Evolutionary conservation across 2,797 vertebrate genomes (phyloP), one percentile per base, ranked within the genome.

Genomic region (Sebastes matsubarae): DNA sequence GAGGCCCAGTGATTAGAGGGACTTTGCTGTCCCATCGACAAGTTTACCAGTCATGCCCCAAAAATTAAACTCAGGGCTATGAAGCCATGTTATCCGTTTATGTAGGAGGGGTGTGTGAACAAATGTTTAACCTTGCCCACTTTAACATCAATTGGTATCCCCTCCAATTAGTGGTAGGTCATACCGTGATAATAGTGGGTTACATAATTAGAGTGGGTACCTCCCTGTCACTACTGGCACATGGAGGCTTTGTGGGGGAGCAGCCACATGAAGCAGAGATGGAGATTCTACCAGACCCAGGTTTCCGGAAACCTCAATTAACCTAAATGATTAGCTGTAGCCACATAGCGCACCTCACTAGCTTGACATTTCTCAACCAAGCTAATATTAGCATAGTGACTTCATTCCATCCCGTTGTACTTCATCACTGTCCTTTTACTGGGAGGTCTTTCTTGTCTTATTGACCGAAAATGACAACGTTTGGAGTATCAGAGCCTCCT

Each of bases 261-360:
- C 74, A 63, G 61, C 81, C 82, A 82, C 77, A 79, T 79, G 80
- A 66, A 71, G 83, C 78, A 73, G 72, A 72, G 68, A 80, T 46
- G 77, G 74, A 86, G 67, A 88, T 89, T 91, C 81, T 89, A 75
- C 89, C 86, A 85, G 73, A 86, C 76, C 75, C 73, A 64, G 89
- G 88, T 89, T 85, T 88, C 79, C 50, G 75, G 84, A 89, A 94
- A 95, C 92, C 94, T 91, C 93, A 95, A 94, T 95, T 95, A 96
- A 95, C 93, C 94, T 91, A 87, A 92, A 94, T 94, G 93, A 95
- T 95, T 94, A 95, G 90, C 86, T 78, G 75, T 83, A 85, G 92
- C 88, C 57, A 74, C 25, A 77, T 81, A 80, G 88, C 54, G 25
- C 80, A 80, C 79, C 82, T 86, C 80, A 81, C 82, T 81, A 87